phyloP scores from a whole-genome alignment of 1,140 invertebrate species.

The Polypedilum pembai region DNA sequence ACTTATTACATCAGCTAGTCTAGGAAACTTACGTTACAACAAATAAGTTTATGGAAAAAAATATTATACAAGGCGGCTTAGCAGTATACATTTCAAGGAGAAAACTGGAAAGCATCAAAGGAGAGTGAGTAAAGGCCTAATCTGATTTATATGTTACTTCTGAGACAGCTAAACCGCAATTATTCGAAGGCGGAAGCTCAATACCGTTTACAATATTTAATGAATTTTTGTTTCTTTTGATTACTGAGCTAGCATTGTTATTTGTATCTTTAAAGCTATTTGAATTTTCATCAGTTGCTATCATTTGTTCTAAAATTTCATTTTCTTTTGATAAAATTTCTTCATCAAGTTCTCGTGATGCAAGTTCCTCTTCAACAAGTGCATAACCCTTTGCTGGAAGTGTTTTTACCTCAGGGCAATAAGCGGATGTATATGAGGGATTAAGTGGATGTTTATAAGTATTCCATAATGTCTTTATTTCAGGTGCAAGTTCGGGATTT shows the following conservation, averaged over 20 bases:
- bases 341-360: background rate
- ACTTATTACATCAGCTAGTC: background rate
- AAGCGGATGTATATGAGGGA: background rate
- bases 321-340: constrained; percentile 25
- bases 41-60: background rate
- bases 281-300: background rate
- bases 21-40: background rate
- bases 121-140: background rate
- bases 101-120: too few relatives aligned
- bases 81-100: background rate
- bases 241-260: constrained; percentile 9
- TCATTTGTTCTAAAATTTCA: constrained; percentile 21
- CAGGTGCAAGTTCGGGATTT: background rate
- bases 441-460: background rate
- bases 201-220: background rate
- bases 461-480: background rate
- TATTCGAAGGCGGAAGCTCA: background rate
- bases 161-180: background rate
- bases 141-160: background rate
- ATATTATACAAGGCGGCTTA: background rate
- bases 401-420: background rate
- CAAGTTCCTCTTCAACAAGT: background rate
- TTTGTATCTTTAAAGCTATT: background rate
- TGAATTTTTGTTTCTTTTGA: background rate
- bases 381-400: background rate